A percentile compares a stretch with the other conserved stretches of the same genome.
Conservation (phyloP, 2,113 vertebrate species). For the Aspidoscelis tigris region DNA sequence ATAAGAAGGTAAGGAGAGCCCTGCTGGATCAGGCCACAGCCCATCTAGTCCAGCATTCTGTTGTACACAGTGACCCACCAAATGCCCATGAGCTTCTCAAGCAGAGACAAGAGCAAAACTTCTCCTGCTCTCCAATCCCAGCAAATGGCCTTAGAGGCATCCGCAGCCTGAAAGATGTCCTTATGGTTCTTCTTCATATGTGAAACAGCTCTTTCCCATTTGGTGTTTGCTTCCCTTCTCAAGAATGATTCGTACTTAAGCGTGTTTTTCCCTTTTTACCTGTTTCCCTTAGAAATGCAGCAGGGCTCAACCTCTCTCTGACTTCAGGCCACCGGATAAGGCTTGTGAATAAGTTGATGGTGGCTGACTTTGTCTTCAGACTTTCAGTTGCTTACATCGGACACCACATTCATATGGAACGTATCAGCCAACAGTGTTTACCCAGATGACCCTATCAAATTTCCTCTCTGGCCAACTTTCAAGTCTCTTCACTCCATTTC, state of each 20-base stretch:
- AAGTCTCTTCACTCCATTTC: constrained; percentile 61
- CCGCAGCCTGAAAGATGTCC: too few species aligned
- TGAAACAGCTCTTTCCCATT: background rate
- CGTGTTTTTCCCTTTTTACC: background rate
- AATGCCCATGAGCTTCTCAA: too few species aligned
- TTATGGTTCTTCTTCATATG: background rate
- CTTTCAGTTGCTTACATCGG: constrained; percentile 53
- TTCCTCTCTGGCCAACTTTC: constrained; percentile 59
- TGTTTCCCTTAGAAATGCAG: background rate
- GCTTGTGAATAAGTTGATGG: constrained; percentile 18
- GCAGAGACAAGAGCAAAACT: too few species aligned
- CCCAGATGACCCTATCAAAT: constrained; percentile 63
- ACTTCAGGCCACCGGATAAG: background rate
- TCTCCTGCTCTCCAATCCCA: too few species aligned
- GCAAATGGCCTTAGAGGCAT: too few species aligned
- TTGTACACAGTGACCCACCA: too few species aligned
- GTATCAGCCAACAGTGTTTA: constrained; percentile 68
- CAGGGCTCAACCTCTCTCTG: constrained; percentile 9
- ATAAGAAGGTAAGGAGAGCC: too few species aligned
- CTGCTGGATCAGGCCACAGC: too few species aligned
- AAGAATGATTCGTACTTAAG: background rate
- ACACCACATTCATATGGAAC: constrained; percentile 58
- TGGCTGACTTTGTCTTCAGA: constrained; percentile 8
- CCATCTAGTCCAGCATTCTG: too few species aligned
- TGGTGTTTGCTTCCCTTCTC: background rate